Evolutionary conservation across 2,888 invertebrate genomes (phyloP), one percentile per base, ranked within the genome.

Genomic region (Drosophila lacicola): DNA sequence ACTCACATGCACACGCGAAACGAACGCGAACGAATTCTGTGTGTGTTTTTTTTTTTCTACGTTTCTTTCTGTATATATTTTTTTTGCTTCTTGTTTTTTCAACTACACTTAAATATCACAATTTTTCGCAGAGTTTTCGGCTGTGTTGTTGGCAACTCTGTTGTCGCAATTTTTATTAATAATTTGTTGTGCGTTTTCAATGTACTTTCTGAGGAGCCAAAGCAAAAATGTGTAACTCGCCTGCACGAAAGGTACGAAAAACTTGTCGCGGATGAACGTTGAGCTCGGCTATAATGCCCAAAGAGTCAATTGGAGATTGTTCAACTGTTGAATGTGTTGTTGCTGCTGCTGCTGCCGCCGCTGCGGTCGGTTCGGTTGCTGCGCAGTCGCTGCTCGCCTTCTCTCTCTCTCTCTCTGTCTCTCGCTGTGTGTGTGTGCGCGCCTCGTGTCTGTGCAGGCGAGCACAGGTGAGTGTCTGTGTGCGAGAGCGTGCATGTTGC

Each of bases 251-350:
- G 91, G 86, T 80, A 91, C 90, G 91, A 89, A 90, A 90, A 90
- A 90, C 91, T 90, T 88, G 91, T 90, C 90, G 90, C 90, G 84
- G 91, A 82, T 87, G 84, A 82, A 82, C 82, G 82, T 81, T 83
- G 81, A 80, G 81, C 82, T 89, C 89, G 89, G 89, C 88, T 89
- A 89, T 89, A 89, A 84, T 89, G 84, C 88, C 90, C 90, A 86
- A 86, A 89, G 90, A 86, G 85, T 86, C 85, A 86, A 89, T 86
- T 86, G 85, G 85, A 86, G 85, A 86, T 86, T 86, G 85, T 85
- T 89, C 85, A 85, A 85, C 85, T 85, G 89, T 89, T 85, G 85
- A 85, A 85, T 85, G 85, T 88, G 83, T 61, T 71, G 79, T 64
- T 71, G 74, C 62, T 61, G 80, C 63, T 36, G 73, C 57, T 49